These are phyloP conservation scores for Ganaspis brasiliensis DNA, from an alignment of 2,888 invertebrate species.

Conservation along the genomic window DNA sequence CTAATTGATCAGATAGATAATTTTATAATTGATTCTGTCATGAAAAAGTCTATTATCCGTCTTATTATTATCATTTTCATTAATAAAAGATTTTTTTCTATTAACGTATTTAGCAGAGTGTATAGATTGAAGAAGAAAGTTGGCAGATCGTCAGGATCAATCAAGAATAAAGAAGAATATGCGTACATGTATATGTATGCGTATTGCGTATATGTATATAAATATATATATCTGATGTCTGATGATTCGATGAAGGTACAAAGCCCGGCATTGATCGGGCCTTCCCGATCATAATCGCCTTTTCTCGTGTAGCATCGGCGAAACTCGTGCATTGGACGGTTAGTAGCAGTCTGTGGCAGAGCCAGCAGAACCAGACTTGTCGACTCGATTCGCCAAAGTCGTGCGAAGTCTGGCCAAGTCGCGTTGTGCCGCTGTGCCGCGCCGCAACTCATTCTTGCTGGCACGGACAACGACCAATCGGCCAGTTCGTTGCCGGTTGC, in stretches of 20 bases:
- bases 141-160: constrained; percentile 66
- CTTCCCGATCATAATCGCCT: constrained; percentile 69
- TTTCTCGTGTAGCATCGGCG: constrained; percentile 67
- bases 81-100: too few species aligned
- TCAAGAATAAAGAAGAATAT: constrained; percentile 59
- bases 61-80: too few species aligned
- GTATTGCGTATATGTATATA: too few species aligned
- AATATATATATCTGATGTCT: neutral
- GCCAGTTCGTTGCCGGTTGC: constrained; percentile 79
- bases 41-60: too few species aligned
- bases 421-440: constrained; percentile 39
- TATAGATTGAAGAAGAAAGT: too few species aligned
- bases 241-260: constrained; percentile 70
- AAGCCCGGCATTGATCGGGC: constrained; percentile 68
- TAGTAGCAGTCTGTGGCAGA: constrained; percentile 30
- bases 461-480: constrained; percentile 70
- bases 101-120: too few species aligned
- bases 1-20: too few species aligned
- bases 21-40: too few species aligned
- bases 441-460: constrained; percentile 7
- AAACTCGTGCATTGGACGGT: constrained; percentile 49
- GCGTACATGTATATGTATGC: neutral
- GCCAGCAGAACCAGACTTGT: constrained; percentile 48
- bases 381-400: constrained; percentile 53
- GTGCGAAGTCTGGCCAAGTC: constrained; percentile 54